phyloP scores from a whole-genome alignment of 1,140 invertebrate species.

The Drosophila asahinai region DNA sequence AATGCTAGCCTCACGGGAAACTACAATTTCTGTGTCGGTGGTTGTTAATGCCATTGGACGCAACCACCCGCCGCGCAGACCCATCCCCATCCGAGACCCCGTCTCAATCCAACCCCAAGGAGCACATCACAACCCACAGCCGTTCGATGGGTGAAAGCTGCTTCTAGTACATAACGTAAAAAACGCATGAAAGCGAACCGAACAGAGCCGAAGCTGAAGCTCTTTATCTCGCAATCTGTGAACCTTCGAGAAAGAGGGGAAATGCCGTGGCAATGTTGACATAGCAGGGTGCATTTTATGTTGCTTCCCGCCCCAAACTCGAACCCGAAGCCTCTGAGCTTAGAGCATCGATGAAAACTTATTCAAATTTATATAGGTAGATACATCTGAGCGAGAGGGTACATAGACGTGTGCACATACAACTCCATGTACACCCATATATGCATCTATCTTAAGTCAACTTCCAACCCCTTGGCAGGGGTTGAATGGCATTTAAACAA shows the following conservation, averaged over 20 bases:
- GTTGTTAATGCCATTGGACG: constrained; percentile 51
- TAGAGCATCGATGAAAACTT: constrained; percentile 36
- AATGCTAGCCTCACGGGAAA: constrained; percentile 33
- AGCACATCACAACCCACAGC: constrained; percentile 24
- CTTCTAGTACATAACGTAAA: constrained; percentile 73
- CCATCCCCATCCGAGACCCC: constrained; percentile 4
- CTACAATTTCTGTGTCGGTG: constrained; percentile 41
- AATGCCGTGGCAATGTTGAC: constrained; percentile 65
- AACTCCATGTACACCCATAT: constrained; percentile 20
- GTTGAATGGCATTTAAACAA: constrained; percentile 53
- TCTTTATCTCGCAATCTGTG: constrained; percentile 65
- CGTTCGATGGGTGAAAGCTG: constrained; percentile 60
- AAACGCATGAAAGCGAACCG: constrained; percentile 69
- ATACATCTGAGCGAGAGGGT: constrained; percentile 17
- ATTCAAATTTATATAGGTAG: constrained; percentile 48
- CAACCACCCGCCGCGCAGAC: constrained; percentile 39
- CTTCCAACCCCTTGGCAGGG: constrained; percentile 44
- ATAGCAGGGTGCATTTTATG: constrained; percentile 78
- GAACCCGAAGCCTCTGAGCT: constrained; percentile 34
- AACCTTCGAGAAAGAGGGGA: constrained; percentile 60
- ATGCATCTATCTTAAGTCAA: constrained; percentile 28
- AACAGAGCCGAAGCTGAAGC: constrained; percentile 55
- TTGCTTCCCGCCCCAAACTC: constrained; percentile 33
- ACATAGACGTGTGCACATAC: constrained; percentile 12
- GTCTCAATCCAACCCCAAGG: constrained; percentile 32